These are phyloP conservation scores for Theodoxus fluviatilis DNA, from an alignment of 2,888 invertebrate genomes.

Conservation along the genomic window DNA sequence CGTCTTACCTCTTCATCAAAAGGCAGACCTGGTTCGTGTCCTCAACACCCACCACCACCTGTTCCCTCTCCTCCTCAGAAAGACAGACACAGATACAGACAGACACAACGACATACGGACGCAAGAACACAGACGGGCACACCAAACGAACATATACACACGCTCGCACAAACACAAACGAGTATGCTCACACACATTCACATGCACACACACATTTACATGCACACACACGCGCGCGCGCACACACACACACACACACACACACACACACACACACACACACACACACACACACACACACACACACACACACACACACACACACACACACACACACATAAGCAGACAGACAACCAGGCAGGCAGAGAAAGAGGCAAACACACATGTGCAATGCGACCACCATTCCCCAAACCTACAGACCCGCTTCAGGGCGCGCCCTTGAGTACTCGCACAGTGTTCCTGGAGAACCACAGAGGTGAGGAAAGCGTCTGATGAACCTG, in stretches of 20 bases:
- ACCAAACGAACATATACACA: background rate
- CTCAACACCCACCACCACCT: too few species aligned
- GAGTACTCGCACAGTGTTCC: too few species aligned
- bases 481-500: too few species aligned
- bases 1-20: too few species aligned
- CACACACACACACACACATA: background rate
- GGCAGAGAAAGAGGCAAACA: background rate
- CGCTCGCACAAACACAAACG: background rate
- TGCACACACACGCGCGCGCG: too few species aligned
- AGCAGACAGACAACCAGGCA: background rate
- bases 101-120: too few species aligned
- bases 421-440: too few species aligned
- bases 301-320: slow-evolving; percentile 15
- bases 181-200: background rate
- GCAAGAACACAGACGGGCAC: too few species aligned
- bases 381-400: background rate
- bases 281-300: background rate
- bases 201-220: background rate
- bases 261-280: slow-evolving; percentile 14
- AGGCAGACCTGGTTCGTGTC: too few species aligned
- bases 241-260: background rate
- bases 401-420: too few species aligned
- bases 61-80: too few species aligned
- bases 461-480: too few species aligned
- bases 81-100: background rate